These are phyloP conservation scores for Andrena fulva DNA, from an alignment of 2,888 invertebrate genomes.

Conservation along the genomic window DNA sequence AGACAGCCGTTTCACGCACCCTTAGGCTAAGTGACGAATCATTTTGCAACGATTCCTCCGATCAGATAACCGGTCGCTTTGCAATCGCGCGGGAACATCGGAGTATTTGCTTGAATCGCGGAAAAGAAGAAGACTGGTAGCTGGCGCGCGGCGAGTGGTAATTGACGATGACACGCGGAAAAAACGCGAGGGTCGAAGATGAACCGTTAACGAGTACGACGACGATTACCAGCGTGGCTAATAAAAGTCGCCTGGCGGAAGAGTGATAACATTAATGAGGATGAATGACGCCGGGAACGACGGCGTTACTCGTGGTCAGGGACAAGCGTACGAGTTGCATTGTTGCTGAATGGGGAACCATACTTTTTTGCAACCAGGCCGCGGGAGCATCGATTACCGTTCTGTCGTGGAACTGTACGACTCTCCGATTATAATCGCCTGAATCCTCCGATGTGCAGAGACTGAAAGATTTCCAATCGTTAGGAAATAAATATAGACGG, in stretches of 20 bases:
- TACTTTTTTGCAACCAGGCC: background rate
- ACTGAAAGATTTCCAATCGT: no score
- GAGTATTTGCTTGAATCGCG: constrained; percentile 3
- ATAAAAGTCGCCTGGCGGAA: constrained; percentile 27
- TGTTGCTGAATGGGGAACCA: background rate
- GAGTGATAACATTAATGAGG: constrained; percentile 24
- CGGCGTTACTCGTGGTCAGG: background rate
- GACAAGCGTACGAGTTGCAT: background rate
- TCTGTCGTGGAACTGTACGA: no score
- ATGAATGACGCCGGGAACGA: background rate
- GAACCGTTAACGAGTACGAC: constrained; percentile 37
- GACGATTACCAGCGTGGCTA: constrained; percentile 13
- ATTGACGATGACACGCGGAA: constrained; percentile 21
- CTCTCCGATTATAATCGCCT: no score
- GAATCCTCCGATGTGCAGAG: no score
- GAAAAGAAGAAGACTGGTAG: constrained; percentile 2
- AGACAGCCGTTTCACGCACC: background rate
- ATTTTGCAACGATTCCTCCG: background rate
- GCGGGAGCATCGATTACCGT: no score
- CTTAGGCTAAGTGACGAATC: background rate
- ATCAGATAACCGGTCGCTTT: constrained; percentile 1
- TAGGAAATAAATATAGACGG: no score
- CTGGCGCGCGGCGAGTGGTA: constrained; percentile 4
- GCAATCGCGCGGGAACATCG: constrained; percentile 10
- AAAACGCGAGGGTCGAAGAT: constrained; percentile 9